phyloP scores from a whole-genome alignment of 2,113 vertebrate genomes.

The Engystomops pustulosus region DNA sequence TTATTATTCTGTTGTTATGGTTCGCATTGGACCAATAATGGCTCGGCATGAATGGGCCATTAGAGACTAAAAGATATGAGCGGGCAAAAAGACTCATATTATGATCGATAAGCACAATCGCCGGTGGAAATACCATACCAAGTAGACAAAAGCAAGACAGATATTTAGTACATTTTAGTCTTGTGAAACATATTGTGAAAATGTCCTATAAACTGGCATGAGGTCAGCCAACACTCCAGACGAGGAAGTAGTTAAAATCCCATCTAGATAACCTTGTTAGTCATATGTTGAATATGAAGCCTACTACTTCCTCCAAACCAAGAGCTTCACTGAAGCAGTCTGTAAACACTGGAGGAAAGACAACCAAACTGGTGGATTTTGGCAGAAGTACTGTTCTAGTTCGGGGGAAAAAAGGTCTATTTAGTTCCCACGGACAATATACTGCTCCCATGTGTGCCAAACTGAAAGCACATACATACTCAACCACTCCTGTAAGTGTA shows the following conservation, averaged over 20 bases:
- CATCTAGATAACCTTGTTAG: conserved; percentile 1
- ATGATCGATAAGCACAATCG: neutral
- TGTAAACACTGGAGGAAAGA: too few species aligned
- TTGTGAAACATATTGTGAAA: neutral
- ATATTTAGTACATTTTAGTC: neutral
- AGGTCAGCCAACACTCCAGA: neutral
- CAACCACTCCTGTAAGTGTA: too few species aligned
- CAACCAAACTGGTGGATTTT: too few species aligned
- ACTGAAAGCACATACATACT: too few species aligned
- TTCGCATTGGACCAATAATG: neutral
- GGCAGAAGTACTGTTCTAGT: too few species aligned
- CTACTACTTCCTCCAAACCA: too few species aligned
- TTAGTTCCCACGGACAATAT: too few species aligned
- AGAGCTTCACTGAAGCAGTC: too few species aligned
- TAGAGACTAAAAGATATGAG: neutral
- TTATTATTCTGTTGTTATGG: conserved; percentile 16
- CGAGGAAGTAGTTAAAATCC: conserved; percentile 10
- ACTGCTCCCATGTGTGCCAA: too few species aligned
- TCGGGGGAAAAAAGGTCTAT: too few species aligned
- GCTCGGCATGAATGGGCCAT: neutral
- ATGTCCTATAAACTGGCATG: neutral
- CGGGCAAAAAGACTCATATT: neutral
- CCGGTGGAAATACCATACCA: neutral
- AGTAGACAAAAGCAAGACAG: neutral
- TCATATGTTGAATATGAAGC: neutral